Evolutionary conservation across 2,113 vertebrate species (phyloP), one percentile per base, ranked within the genome.

Genomic region (Oncorhynchus mykiss): DNA sequence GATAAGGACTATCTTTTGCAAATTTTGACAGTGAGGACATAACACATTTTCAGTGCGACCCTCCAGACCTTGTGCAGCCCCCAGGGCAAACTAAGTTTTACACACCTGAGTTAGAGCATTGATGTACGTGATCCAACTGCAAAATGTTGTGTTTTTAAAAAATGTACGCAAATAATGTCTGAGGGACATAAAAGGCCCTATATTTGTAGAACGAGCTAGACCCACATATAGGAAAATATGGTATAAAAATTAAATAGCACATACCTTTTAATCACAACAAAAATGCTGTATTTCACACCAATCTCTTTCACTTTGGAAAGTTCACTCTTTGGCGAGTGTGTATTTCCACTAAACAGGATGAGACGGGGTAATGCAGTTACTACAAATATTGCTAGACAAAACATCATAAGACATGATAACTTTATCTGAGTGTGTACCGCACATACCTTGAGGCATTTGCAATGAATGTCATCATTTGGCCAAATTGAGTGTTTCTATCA

Each of bases 211-310:
- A 39, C 39, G 39, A 39, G 39, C 7, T 2, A 8, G 8, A 11
- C 9, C 9, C 9, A 45, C 2, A 45, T 11, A 16, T 18, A 5
- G 51, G 51, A 54, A 16, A 54, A 54, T 54, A 54, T 54, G 12
- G 16, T 54, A 8, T 68, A 18, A 34, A 31, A 39, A 34, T 4
- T 7, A 2, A 65, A 66, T 11, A 59, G 20, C 13, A 88, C 89
- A 77, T 34, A 94, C 93, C 91, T 91, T 84, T 87, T 85, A 16
- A 93, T 24, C n/a, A 88, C 82, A 9, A 87, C 60, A 74, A 88
- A 91, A 80, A 94, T 87, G 79, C 84, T 89, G 80, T 91, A 93
- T 73, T 93, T 93, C 24, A 94, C 91, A 69, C 67, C 71, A 25
- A 93, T 91, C 0, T 0, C 22, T 74, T 78, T 86, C 0, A 0